Base-by-base conservation (phyloP, 2,113 vertebrate species). In the Danionella cerebrum region DNA sequence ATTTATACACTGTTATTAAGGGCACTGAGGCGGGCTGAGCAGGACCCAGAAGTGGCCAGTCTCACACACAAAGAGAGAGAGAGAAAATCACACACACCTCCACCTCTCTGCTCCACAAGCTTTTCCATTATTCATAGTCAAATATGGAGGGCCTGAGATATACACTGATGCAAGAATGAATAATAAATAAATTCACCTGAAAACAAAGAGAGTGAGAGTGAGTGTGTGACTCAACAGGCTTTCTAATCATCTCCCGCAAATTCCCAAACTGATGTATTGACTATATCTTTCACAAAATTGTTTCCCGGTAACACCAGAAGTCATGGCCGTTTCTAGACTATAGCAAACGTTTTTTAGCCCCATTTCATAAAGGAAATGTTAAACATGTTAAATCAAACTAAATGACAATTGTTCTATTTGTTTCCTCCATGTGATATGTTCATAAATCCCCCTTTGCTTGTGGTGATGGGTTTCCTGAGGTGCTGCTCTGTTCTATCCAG, bases 61-160 rank as follows among this genome's bases (percentile, higher is more conserved):
- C 53, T 60, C 65, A 53, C 36, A 86, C 85, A 82, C 84, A n/a
- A n/a, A n/a, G 82, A 82, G 78, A 84, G 51, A n/a, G n/a, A n/a
- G n/a, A n/a, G n/a, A n/a, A n/a, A n/a, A 33, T 51, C 79, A 83
- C 83, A 78, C 82, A 82, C 78, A 82, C 80, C 75, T 84, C 71
- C 80, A 83, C 81, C 75, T 67, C 72, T 72, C 54, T 88, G 76
- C 76, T 87, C 84, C 86, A 85, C 85, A 83, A 84, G 76, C 82
- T 85, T 79, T 64, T 89, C 82, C 85, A 89, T 89, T 89, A 89
- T 89, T 89, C 84, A 89, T 88, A 84, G 83, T 88, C 83, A 86
- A 87, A 88, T 86, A 76, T 72, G 69, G 58, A 69, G 31, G 52
- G 45, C 53, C 69, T 65, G 21, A 62, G 54, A 72, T 51, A 87